Base-by-base conservation (phyloP, 2,113 vertebrate species). In the Heteronetta atricapilla region DNA sequence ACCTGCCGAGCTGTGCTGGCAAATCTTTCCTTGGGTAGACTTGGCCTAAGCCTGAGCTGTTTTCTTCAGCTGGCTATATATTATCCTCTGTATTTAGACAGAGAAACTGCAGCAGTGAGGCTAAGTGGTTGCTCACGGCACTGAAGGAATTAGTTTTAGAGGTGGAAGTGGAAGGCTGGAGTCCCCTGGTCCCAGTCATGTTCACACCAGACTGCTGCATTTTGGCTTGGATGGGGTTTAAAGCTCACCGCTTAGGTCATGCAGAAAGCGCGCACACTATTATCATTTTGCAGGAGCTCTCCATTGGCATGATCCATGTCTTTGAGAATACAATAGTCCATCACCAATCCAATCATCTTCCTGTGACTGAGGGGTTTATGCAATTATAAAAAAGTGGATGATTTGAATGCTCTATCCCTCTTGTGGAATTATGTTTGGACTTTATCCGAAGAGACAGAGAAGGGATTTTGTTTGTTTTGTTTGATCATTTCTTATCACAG, bases 401-500 rank as follows among this genome's bases (percentile, higher is more conserved):
- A 97, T 97, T 95, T 96, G 89, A 97, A 96, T 97, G 95, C 91
- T 96, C 72, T 84, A 73, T 95, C 73, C 83, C 97, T 96, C 86
- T 93, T 96, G 96, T 96, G 96, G 96, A 97, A 97, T 96, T 95
- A 75, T 86, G 88, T 96, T 97, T 97, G 96, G 96, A 97, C 96
- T 97, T 94, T 89, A 96, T 96, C 93, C 33, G 48, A 88, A 15
- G 64, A 97, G 94, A 92, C 84, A 29, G 52, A 91, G 74, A 95
- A 96, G 74, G 82, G 93, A 96, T 94, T 95, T 91, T 97, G 93
- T 97, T 98, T 98, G 94, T 97, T 98, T 98, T 96, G 92, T 97
- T 97, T 95, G 94, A 98, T 96, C 96, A 75, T 97, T 97, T 97
- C 97, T 97, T 98, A 97, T 97, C 97, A 91, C 77, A 97, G 97